Conservation (phyloP, 2,888 invertebrate species). For the Drosophila cognata region DNA sequence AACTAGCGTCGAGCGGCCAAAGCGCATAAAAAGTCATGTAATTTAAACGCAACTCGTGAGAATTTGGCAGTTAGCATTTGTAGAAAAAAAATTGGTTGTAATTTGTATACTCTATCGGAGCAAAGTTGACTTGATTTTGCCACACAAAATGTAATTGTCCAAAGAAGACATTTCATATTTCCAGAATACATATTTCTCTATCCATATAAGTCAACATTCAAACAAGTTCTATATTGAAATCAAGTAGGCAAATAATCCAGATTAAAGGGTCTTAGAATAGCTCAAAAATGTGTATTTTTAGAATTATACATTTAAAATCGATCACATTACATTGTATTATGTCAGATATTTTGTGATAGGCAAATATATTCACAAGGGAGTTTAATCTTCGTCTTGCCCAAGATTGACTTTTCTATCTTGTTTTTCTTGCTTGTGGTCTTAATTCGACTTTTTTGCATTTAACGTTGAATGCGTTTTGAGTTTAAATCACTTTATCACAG, state of each 20-base stretch:
- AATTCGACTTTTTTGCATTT: conserved; percentile 60
- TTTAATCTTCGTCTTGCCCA: background rate
- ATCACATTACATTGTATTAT: background rate
- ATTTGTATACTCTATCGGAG: conserved; percentile 24
- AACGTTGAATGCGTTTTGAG: conserved; percentile 76
- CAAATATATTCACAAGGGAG: conserved; percentile 8
- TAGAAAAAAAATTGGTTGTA: conserved; percentile 17
- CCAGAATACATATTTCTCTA: background rate
- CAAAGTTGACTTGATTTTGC: background rate
- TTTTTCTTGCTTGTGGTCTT: conserved; percentile 18
- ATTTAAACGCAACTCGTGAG: conserved; percentile 68
- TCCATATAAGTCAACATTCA: background rate
- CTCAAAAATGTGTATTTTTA: too few relatives aligned
- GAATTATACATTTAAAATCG: background rate
- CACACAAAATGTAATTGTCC: background rate
- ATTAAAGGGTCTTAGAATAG: background rate
- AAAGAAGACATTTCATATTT: background rate
- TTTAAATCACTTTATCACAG: conserved; percentile 78
- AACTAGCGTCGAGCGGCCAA: conserved; percentile 47
- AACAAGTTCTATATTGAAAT: background rate
- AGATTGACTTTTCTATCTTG: background rate
- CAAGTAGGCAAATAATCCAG: background rate
- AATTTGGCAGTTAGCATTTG: conserved; percentile 36
- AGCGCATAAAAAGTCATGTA: conserved; percentile 54
- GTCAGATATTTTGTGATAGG: background rate